phyloP scores from a whole-genome alignment of 2,797 vertebrate species.

The Gallinago stenura region DNA sequence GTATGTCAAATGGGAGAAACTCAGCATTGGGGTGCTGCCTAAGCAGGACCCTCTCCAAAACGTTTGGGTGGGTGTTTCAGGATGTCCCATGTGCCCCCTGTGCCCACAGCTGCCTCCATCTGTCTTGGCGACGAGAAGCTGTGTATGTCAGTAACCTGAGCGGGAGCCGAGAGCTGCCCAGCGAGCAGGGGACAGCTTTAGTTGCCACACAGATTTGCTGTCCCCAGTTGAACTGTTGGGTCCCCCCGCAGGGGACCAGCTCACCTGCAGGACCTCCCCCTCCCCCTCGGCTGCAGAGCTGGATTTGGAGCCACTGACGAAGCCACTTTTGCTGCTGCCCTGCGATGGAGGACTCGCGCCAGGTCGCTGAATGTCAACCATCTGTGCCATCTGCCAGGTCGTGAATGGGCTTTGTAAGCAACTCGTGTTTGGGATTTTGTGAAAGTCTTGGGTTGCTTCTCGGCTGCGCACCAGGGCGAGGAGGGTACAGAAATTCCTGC shows the following conservation, averaged over 20 bases:
- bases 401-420: background rate
- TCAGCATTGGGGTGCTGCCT: background rate
- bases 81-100: fast-evolving
- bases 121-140: background rate
- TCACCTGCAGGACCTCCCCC: fast-evolving
- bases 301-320: fast-evolving
- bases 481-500: background rate
- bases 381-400: fast-evolving
- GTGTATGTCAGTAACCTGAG: background rate
- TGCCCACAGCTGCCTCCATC: background rate
- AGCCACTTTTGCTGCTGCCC: fast-evolving
- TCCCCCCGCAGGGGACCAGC: fast-evolving
- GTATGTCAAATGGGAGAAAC: background rate
- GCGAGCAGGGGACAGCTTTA: background rate
- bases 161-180: background rate
- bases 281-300: background rate
- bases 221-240: fast-evolving
- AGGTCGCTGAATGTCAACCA: background rate
- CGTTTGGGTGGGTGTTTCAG: fast-evolving
- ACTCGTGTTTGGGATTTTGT: background rate
- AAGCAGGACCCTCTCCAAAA: background rate
- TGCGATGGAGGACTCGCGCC: fast-evolving
- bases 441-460: background rate
- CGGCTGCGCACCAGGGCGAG: fast-evolving
- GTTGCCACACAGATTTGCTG: background rate